These are phyloP conservation scores for Ursus arctos DNA, from an alignment of 2,113 vertebrate species.

Conservation along the genomic window DNA sequence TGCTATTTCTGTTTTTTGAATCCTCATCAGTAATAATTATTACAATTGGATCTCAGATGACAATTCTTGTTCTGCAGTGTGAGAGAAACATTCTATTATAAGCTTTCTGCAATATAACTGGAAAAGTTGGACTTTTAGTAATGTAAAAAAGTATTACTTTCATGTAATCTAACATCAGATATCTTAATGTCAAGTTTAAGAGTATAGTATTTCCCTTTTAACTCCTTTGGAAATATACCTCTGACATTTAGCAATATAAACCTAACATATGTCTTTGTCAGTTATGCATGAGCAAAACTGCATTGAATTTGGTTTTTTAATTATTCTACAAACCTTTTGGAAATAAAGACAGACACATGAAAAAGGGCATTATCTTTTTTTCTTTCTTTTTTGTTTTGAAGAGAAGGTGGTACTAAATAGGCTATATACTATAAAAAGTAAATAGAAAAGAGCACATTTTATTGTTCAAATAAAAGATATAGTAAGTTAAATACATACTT, in stretches of 20 bases:
- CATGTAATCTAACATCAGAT: not conserved
- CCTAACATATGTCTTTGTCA: not conserved
- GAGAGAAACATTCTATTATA: not conserved
- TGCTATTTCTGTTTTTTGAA: conserved; percentile 37
- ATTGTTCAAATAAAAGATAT: conserved; percentile 1
- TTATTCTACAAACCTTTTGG: not conserved
- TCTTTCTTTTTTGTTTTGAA: not conserved
- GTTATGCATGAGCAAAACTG: not conserved
- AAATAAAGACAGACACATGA: not conserved
- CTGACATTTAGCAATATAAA: not conserved
- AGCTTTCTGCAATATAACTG: not conserved
- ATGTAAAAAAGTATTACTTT: not conserved
- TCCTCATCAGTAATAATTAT: not conserved
- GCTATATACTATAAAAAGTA: not conserved
- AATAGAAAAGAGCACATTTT: not conserved
- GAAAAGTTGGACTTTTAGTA: not conserved
- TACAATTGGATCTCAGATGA: not conserved
- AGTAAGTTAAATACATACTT: not conserved
- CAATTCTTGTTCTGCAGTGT: not conserved
- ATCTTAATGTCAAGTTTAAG: not conserved
- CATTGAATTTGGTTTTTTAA: not conserved
- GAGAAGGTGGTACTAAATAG: not conserved
- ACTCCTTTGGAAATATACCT: not conserved
- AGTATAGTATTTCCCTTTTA: not conserved
- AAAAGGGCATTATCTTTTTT: not conserved